phyloP scores from a whole-genome alignment of 2,888 invertebrate genomes.

The Helicoverpa assulta region DNA sequence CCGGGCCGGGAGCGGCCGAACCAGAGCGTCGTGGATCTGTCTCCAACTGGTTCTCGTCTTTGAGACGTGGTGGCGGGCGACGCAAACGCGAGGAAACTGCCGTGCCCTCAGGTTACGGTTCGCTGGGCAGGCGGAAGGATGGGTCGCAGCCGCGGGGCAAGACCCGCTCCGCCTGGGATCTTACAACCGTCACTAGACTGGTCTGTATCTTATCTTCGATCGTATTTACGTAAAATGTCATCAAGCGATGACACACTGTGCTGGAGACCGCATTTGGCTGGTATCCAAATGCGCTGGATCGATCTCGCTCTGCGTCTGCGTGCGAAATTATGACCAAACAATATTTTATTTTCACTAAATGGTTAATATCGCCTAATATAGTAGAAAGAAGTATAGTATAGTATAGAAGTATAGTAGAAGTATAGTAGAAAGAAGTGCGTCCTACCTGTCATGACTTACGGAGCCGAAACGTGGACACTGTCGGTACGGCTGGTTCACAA shows the following conservation, averaged over 20 bases:
- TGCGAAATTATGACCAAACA: slow-evolving; percentile 78
- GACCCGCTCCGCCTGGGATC: slow-evolving; percentile 91
- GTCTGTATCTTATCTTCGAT: slow-evolving; percentile 84
- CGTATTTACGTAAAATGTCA: slow-evolving; percentile 56
- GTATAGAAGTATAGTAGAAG: too few relatives aligned
- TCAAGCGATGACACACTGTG: slow-evolving; percentile 65
- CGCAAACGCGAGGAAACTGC: slow-evolving; percentile 84
- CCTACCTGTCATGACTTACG: too few relatives aligned
- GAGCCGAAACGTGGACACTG: too few relatives aligned
- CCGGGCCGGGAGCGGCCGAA: slow-evolving; percentile 84
- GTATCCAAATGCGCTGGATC: slow-evolving; percentile 86
- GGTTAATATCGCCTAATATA: slow-evolving; percentile 30
- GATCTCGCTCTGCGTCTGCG: slow-evolving; percentile 82
- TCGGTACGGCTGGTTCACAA: too few relatives aligned
- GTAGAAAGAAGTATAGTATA: too few relatives aligned
- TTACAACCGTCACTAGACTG: slow-evolving; percentile 89
- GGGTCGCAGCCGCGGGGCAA: slow-evolving; percentile 84
- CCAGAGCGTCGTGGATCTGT: slow-evolving; percentile 93
- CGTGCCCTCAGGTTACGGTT: slow-evolving; percentile 86
- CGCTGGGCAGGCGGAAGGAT: slow-evolving; percentile 88
- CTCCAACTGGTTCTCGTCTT: slow-evolving; percentile 95
- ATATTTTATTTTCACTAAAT: slow-evolving; percentile 57
- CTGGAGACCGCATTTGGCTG: slow-evolving; percentile 84
- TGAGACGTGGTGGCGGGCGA: slow-evolving; percentile 91
- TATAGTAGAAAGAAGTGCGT: too few relatives aligned